phyloP scores from a whole-genome alignment of 2,113 vertebrate species.

The Camelus bactrianus region DNA sequence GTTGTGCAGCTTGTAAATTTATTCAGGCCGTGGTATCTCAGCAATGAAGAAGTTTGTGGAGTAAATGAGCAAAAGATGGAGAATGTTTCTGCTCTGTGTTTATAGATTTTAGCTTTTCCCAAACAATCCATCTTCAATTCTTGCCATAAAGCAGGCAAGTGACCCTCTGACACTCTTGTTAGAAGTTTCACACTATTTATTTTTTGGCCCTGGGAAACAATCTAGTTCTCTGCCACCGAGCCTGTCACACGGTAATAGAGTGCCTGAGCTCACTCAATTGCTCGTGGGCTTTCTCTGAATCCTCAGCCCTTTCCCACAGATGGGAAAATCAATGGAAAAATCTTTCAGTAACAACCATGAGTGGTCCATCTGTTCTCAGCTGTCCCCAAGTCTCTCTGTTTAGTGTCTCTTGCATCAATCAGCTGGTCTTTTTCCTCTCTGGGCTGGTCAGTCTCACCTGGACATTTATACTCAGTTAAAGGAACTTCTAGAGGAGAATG shows the following conservation, averaged over 20 bases:
- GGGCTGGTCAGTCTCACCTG: neutral
- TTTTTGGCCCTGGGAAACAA: constrained; percentile 21
- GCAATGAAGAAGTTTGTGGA: neutral
- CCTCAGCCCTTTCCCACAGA: neutral
- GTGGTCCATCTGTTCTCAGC: neutral
- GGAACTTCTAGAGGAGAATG: neutral
- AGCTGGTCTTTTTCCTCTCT: neutral
- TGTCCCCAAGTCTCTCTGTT: neutral
- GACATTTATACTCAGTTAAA: neutral
- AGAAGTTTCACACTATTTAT: constrained; percentile 32
- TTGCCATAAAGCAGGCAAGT: neutral
- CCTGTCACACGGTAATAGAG: constrained; percentile 43
- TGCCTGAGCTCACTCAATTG: neutral
- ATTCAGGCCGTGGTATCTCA: neutral
- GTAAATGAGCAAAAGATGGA: constrained; percentile 53
- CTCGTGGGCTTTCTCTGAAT: constrained; percentile 13
- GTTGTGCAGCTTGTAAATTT: neutral
- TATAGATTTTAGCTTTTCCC: constrained; percentile 30
- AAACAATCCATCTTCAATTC: neutral
- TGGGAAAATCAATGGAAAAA: neutral
- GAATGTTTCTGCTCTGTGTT: neutral
- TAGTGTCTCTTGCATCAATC: neutral
- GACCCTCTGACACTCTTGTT: neutral
- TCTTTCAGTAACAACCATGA: neutral
- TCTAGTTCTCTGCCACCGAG: neutral